Evolutionary conservation across 2,113 vertebrate species (phyloP), one percentile per base, ranked within the genome.

Genomic region (Carassius auratus): DNA sequence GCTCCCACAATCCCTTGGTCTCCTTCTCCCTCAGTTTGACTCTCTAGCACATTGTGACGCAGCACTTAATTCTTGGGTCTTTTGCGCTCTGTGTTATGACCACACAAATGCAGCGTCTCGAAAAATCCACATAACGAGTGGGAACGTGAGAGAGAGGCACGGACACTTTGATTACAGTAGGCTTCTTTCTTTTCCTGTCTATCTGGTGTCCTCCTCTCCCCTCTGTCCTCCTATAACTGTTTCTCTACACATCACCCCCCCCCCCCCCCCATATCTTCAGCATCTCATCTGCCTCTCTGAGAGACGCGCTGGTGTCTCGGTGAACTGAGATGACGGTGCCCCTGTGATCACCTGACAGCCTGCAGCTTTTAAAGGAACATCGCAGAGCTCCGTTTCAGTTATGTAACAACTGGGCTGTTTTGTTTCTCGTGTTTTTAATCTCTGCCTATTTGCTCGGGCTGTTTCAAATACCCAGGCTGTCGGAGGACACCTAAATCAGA

Each of bases 21-120:
- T 91, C 91, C 92, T 94, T 92, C 91, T 95, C 94, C 30, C n/a
- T 55, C 76, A 77, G 76, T 80, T 61, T 26, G 45, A 59, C 61
- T 88, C 48, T 50, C 48, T 50, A 14, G 13, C 48, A 3, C 95
- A 95, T 95, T 97, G 97, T 99, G 98, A 99, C 97, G 98, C 98
- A 99, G 97, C 97, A 97, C 95, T 97, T 98, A 97, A 98, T 99
- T 99, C 97, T 97, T 96, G 94, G 94, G 96, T 93, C 96, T 95
- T 95, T 95, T 86, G 30, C 55, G 12, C 75, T 83, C 71, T 48
- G 76, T 96, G 96, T 96, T 95, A 94, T 94, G 95, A 93, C 93
- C 92, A 93, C 92, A 93, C 94, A 94, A 96, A 93, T 96, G 93
- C 93, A 95, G 95, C 94, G 94, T 95, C 94, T 93, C 90, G 45